These are phyloP conservation scores for Drosophila cardini DNA, from an alignment of 1,140 invertebrate genomes.

Conservation along the genomic window DNA sequence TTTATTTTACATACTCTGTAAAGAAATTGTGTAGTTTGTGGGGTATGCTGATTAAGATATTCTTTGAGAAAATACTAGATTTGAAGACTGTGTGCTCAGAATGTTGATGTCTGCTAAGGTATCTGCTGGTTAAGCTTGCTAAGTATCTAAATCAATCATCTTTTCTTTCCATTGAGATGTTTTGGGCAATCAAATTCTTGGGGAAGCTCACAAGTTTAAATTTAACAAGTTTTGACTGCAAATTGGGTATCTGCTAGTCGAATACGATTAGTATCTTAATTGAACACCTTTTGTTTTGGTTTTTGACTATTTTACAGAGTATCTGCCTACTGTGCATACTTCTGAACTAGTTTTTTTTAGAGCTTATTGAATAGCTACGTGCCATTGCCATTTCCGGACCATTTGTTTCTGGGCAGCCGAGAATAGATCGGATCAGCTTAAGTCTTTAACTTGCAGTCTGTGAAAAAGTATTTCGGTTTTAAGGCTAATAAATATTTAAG, in stretches of 20 bases:
- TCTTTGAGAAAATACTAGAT: too few species aligned
- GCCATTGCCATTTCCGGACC: slow-evolving; percentile 40
- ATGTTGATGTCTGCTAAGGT: not conserved
- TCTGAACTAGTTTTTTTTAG: not conserved
- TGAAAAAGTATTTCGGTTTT: slow-evolving; percentile 41
- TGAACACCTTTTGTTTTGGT: too few species aligned
- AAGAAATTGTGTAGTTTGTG: too few species aligned
- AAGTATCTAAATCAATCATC: too few species aligned
- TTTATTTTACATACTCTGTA: slow-evolving; percentile 1
- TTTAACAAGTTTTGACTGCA: too few species aligned
- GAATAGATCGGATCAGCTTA: slow-evolving; percentile 48
- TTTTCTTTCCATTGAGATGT: too few species aligned
- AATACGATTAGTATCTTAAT: not conserved
- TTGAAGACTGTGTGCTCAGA: too few species aligned
- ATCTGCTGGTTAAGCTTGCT: not conserved
- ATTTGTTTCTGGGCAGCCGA: slow-evolving; percentile 36
- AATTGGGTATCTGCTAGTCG: not conserved
- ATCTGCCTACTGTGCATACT: too few species aligned
- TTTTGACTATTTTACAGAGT: not conserved
- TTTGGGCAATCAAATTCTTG: too few species aligned
- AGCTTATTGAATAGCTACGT: slow-evolving; percentile 15
- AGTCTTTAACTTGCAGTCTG: slow-evolving; percentile 48
- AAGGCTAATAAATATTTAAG: slow-evolving; percentile 62
- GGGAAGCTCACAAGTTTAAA: too few species aligned
- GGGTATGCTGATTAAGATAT: too few species aligned